Percentiles rank a stretch among this genome's conserved stretches.
phyloP scores from a whole-genome alignment of 2,797 vertebrate genomes.

The Cossypha dichroa region DNA sequence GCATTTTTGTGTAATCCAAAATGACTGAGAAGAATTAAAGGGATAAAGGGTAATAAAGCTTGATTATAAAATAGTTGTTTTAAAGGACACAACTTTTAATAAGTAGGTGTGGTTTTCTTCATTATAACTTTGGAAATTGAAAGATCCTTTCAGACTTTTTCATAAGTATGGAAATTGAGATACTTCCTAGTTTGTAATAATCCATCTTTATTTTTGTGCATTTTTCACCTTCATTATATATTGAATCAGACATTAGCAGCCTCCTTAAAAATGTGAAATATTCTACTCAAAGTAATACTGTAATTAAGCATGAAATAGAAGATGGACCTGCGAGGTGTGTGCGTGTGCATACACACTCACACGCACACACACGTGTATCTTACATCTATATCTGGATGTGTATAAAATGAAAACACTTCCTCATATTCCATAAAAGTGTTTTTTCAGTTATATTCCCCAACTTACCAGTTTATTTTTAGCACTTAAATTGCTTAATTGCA shows the following conservation, averaged over 20 bases:
- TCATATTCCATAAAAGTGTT: neutral
- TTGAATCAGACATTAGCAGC: neutral
- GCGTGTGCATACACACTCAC: accelerated
- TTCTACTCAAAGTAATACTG: neutral
- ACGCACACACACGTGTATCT: accelerated
- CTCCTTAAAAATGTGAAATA: neutral
- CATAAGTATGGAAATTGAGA: neutral
- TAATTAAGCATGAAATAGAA: neutral
- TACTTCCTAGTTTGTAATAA: neutral
- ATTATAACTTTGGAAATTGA: neutral
- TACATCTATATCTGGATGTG: accelerated
- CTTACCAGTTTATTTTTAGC: neutral
- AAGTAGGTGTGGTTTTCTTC: neutral
- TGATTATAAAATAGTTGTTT: neutral
- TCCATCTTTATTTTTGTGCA: neutral
- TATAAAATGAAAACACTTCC: neutral
- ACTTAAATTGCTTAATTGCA: neutral
- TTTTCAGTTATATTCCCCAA: neutral
- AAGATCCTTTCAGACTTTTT: neutral
- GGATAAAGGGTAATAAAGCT: neutral
- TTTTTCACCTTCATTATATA: neutral
- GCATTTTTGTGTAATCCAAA: neutral
- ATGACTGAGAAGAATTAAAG: neutral
- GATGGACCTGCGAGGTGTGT: neutral
- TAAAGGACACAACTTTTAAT: neutral